Evolutionary conservation across 92 coral and sea anemone genomes (phyloP), one percentile per base, ranked within the genome.

Genomic region (Blastomussa wellsi): DNA sequence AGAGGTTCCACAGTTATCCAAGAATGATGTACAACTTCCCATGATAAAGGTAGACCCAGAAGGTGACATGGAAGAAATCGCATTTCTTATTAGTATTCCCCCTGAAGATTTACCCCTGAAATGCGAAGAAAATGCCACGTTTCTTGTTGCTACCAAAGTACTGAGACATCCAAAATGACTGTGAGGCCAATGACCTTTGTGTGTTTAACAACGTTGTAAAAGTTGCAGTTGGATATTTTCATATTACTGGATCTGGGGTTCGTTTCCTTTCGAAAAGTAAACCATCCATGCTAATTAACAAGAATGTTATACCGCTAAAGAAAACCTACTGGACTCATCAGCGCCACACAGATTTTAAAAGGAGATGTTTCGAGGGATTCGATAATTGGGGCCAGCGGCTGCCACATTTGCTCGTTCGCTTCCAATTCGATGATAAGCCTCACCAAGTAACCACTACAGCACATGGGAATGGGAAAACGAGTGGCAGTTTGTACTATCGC

Each of bases 81-180:
- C 10, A 4, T 10, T 4, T 44, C 49, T 44, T 44, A 4, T 44
- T 44, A 44, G 10, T 4, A 44, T 4, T 44, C 49, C 49, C 4
- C 49, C 49, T 10, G 49, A 44, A 44, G 49, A 44, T 44, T 44
- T 44, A 44, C 66, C 80, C 3, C 22, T 76, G 31, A 76, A 52
- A 10, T 48, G 80, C 41, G 39, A 76, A 41, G n/a, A 48, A 76
- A 76, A 76, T 52, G 80, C 80, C 39, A 26, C 80, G 31, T 76
- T 76, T 76, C 14, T 76, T 16, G 49, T 76, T 48, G 66, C 48
- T 48, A 76, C 80, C 0, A 49, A 64, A 31, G 29, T 65, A 6
- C 35, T 76, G 8, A 76, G 17, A 12, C 65, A 51, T 49, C 66
- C 80, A 24, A 48, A 51, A n/a, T n/a, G 80, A 76, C 36, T 76